Conservation (phyloP, 2,797 vertebrate genomes). For the Diglossa cyanea region DNA sequence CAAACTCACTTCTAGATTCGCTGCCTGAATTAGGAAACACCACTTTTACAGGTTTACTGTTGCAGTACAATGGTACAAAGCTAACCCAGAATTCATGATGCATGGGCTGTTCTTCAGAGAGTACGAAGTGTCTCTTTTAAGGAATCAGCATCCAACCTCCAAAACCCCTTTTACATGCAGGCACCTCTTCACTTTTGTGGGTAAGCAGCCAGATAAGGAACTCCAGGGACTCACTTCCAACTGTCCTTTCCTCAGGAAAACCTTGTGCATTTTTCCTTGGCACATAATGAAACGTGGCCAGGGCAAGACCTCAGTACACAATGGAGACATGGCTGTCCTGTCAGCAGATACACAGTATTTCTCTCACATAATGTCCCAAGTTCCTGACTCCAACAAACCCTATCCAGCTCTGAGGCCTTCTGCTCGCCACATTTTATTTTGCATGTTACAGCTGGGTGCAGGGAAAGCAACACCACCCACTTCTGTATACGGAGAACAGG, state of each 20-base stretch:
- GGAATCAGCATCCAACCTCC: neutral
- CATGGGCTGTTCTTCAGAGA: neutral
- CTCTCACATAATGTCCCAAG: accelerated
- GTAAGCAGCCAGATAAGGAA: neutral
- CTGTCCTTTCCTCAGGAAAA: neutral
- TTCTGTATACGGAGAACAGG: neutral
- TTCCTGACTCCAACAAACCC: neutral
- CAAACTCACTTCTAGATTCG: neutral
- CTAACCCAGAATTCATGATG: neutral
- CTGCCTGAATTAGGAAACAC: neutral
- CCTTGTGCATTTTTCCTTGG: neutral
- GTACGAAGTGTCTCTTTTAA: neutral
- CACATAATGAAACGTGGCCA: accelerated
- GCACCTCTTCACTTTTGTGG: accelerated
- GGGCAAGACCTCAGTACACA: accelerated
- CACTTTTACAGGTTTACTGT: neutral
- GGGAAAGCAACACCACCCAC: neutral
- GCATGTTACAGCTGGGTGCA: neutral
- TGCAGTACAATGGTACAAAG: neutral
- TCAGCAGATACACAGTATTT: neutral
- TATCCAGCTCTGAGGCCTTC: neutral
- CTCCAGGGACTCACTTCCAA: neutral
- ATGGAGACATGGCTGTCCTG: accelerated
- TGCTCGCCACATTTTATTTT: neutral
- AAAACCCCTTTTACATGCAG: neutral